Conservation (phyloP, 2,888 invertebrate genomes). For the Ichneumoninae sp. region DNA sequence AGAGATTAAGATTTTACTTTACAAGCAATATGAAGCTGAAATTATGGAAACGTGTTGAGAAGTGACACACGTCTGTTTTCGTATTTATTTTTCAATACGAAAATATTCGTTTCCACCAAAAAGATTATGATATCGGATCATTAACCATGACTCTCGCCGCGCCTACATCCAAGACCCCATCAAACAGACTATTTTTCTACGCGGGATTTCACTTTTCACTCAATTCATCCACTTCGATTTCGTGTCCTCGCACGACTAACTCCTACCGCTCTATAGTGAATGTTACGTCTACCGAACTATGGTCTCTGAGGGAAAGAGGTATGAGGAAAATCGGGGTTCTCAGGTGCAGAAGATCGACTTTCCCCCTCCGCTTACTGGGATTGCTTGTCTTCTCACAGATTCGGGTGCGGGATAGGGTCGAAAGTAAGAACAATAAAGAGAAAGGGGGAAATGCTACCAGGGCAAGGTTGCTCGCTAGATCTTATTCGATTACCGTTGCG, state of each 20-base stretch:
- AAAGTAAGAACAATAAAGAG: constrained; percentile 40
- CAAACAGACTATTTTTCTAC: background rate
- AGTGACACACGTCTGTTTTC: background rate
- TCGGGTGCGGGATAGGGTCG: constrained; percentile 7
- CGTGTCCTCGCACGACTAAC: constrained; percentile 53
- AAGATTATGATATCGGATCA: no score
- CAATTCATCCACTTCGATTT: constrained; percentile 54
- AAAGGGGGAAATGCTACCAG: constrained; percentile 1
- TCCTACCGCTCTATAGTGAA: constrained; percentile 11
- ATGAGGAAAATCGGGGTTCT: constrained; percentile 63
- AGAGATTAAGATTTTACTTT: constrained; percentile 4
- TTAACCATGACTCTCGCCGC: background rate
- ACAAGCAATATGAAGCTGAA: background rate
- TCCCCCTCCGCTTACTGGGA: constrained; percentile 61
- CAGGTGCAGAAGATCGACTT: constrained; percentile 63
- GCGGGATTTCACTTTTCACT: constrained; percentile 50
- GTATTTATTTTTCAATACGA: background rate
- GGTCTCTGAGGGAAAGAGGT: constrained; percentile 8
- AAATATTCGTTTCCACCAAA: background rate
- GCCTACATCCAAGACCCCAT: background rate
- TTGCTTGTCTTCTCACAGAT: constrained; percentile 62
- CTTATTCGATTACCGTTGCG: constrained; percentile 64
- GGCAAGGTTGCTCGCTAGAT: constrained; percentile 24
- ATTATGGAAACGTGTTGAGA: background rate
- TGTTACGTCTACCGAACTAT: constrained; percentile 28